Evolutionary conservation across 2,888 invertebrate genomes (phyloP).

Genomic region (Chymomyza procnemis): DNA sequence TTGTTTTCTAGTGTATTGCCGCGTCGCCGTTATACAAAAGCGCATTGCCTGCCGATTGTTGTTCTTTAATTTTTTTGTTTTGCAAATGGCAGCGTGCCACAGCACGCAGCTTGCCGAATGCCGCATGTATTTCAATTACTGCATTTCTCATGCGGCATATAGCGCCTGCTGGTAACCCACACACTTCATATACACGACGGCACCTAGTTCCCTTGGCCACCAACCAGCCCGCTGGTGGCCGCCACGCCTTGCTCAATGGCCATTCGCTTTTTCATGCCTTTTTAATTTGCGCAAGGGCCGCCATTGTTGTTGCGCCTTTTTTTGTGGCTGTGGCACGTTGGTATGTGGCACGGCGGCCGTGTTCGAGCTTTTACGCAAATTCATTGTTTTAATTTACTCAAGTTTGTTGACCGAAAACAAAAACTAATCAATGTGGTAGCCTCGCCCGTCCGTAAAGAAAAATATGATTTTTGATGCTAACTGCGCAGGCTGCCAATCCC

Average conservation of each 20-base stretch:
- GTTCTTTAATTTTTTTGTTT: neutral
- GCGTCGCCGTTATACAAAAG: neutral
- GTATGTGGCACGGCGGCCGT: constrained; percentile 17
- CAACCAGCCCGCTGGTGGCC: too few relatives aligned
- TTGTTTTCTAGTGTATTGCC: neutral
- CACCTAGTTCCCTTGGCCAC: neutral
- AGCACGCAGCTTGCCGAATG: constrained; percentile 44
- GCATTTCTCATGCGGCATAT: constrained; percentile 55
- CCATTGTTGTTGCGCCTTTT: constrained; percentile 35
- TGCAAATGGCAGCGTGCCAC: constrained; percentile 1
- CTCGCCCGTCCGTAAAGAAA: too few relatives aligned
- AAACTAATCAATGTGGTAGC: constrained; percentile 59
- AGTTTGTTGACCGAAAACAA: constrained; percentile 69
- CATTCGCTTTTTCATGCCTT: constrained; percentile 43
- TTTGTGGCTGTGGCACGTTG: neutral
- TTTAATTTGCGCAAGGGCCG: constrained; percentile 58
- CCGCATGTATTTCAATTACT: constrained; percentile 71
- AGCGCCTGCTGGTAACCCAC: constrained; percentile 10
- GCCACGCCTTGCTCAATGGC: neutral
- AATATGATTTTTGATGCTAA: neutral
- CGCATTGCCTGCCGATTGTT: neutral
- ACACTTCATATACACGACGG: neutral
- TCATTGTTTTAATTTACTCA: constrained; percentile 70
- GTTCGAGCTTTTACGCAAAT: constrained; percentile 62
- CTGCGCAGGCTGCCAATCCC: constrained; percentile 4